Conservation (phyloP, 2,888 invertebrate genomes). For the Caenorhabditis macrosperma region DNA sequence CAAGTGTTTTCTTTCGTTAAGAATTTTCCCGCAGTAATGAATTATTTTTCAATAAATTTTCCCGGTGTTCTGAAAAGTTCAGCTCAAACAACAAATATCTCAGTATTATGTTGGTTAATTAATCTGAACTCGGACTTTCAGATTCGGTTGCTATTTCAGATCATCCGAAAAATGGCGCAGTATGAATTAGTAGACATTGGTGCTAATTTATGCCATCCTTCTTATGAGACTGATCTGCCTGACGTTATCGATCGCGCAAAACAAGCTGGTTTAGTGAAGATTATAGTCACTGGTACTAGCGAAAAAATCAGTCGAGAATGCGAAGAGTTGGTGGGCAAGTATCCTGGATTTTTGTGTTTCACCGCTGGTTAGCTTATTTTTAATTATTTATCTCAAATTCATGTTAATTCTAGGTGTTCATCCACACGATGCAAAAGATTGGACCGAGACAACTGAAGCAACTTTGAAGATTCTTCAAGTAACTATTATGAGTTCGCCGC, state of each 20-base stretch:
- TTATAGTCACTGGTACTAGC: slow-evolving; percentile 78
- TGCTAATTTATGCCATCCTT: slow-evolving; percentile 76
- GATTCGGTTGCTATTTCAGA: neutral
- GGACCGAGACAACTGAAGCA: slow-evolving; percentile 56
- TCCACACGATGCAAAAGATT: slow-evolving; percentile 79
- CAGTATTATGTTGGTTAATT: too few relatives aligned
- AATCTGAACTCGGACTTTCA: too few relatives aligned
- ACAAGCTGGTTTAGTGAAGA: slow-evolving; percentile 73
- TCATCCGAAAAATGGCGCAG: slow-evolving; percentile 16
- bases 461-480: slow-evolving; percentile 22
- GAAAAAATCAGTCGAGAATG: slow-evolving; percentile 71
- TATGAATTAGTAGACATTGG: slow-evolving; percentile 78
- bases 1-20: too few relatives aligned
- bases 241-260: slow-evolving; percentile 74
- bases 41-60: too few relatives aligned
- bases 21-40: too few relatives aligned
- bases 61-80: too few relatives aligned
- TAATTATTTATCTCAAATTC: too few relatives aligned
- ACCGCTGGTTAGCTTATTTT: slow-evolving; percentile 73
- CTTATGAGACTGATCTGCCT: slow-evolving; percentile 69
- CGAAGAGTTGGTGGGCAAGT: slow-evolving; percentile 59
- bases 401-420: slow-evolving; percentile 72
- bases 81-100: too few relatives aligned
- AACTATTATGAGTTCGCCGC: neutral
- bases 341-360: slow-evolving; percentile 76